Base-by-base conservation (phyloP, 2,888 invertebrate species). In the Leptinotarsa haldemani region DNA sequence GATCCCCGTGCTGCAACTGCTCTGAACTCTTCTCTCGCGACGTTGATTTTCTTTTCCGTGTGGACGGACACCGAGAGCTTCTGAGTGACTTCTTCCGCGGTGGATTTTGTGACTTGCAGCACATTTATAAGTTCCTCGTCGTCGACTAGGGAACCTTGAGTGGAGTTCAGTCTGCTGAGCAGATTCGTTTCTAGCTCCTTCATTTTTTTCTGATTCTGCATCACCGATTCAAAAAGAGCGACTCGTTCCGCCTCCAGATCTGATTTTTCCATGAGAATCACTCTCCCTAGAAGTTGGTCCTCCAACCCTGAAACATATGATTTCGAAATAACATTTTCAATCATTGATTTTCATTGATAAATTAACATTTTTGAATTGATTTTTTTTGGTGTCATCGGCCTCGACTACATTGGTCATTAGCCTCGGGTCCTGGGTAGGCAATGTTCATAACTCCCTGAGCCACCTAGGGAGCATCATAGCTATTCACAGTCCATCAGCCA, bases 181-280 rank as follows among this genome's bases (percentile, higher is more conserved):
- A 98, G 89, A 86, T 97, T 98, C 71, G 95, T 96, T 87, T 98
- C 98, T 16, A 98, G 88, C 84, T 97, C 96, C 87, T 98, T 97
- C 96, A 98, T 98, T 81, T 95, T 95, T 76, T 96, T 90, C 87
- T 98, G 98, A 89, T 98, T 98, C 84, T 95, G 95, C 92, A 98
- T 96, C 0, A 98, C 98, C 2, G 97, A 97, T 87, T 97, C 97
- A 84, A 98, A 95, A 13, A 98, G 89, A 12, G 95, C 94, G 0
- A 97, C 97, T 70, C 98, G 90, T 87, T 98, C 98, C 67, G 96
- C 95, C 88, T 98, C 98, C 75, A 98, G 89, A 84, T 98, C 98
- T 1, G 96, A 94, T 88, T 98, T 98, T 86, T 98, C 98, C 93
- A 97, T 98, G 20, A 97, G 88, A 84, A 98, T 98, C 0, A 98